These are phyloP conservation scores for Atlantisia rogersi DNA, from an alignment of 2,113 vertebrate species.

Conservation along the genomic window DNA sequence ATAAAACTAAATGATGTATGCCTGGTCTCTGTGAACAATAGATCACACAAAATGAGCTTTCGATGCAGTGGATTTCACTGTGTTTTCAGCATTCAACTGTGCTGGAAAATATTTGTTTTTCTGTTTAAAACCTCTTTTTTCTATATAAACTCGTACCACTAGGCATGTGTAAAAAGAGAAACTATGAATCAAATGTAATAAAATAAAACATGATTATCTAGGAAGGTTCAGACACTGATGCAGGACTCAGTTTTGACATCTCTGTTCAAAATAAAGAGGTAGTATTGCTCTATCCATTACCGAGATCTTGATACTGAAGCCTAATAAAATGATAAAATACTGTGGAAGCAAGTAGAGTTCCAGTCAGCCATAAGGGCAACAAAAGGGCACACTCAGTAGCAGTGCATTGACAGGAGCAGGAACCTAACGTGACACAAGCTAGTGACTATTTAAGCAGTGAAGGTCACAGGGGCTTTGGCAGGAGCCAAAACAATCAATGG, in stretches of 20 bases:
- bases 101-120: constrained; percentile 50
- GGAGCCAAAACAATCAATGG: background rate
- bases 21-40: constrained; percentile 33
- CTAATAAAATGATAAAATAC: background rate
- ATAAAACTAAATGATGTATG: constrained; percentile 58
- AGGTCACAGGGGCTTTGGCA: background rate
- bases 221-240: background rate
- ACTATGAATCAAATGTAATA: background rate
- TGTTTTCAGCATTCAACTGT: background rate
- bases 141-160: background rate
- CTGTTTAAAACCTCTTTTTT: background rate
- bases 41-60: constrained; percentile 36
- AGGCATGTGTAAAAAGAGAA: background rate
- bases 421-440: rapidly evolving
- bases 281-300: background rate
- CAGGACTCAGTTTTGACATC: background rate
- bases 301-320: background rate
- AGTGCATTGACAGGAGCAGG: background rate
- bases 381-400: background rate
- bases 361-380: background rate
- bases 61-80: background rate
- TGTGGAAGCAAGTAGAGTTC: background rate
- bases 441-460: background rate
- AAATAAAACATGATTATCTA: background rate
- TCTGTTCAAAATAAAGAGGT: background rate